Conservation (phyloP, 2,888 invertebrate genomes). For the Spodoptera picta region DNA sequence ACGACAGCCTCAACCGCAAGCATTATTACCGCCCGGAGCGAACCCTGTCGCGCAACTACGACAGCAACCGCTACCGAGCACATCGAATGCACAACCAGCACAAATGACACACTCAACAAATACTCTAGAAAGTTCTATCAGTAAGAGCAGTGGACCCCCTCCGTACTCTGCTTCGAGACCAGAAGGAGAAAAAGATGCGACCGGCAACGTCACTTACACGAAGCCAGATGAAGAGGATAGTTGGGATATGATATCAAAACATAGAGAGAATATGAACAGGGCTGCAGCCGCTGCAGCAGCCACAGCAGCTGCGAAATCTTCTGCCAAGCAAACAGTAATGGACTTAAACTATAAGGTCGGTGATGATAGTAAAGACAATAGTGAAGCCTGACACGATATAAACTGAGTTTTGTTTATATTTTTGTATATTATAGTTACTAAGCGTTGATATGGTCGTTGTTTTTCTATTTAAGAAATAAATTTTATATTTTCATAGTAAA, state of each 20-base stretch:
- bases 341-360: slow-evolving; percentile 75
- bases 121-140: slow-evolving; percentile 82
- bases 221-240: slow-evolving; percentile 75
- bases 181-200: slow-evolving; percentile 58
- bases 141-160: slow-evolving; percentile 78
- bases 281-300: slow-evolving; percentile 53
- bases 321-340: slow-evolving; percentile 67
- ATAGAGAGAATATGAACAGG: slow-evolving; percentile 79
- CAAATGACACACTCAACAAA: slow-evolving; percentile 67
- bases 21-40: slow-evolving; percentile 44
- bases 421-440: not conserved
- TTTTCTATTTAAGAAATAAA: slow-evolving; percentile 19
- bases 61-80: slow-evolving; percentile 11
- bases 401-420: slow-evolving; percentile 10
- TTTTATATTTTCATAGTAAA: slow-evolving; percentile 38
- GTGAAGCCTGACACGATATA: slow-evolving; percentile 65
- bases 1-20: slow-evolving; percentile 1
- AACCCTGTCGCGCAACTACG: slow-evolving; percentile 40
- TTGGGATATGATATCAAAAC: slow-evolving; percentile 88
- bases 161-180: slow-evolving; percentile 67
- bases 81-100: slow-evolving; percentile 31
- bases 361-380: slow-evolving; percentile 61
- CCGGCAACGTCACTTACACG: slow-evolving; percentile 73
- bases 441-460: not conserved
- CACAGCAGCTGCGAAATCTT: too few relatives aligned